Evolutionary conservation across 1,140 invertebrate genomes (phyloP).

Genomic region (Mycetomoellerius zeteki): DNA sequence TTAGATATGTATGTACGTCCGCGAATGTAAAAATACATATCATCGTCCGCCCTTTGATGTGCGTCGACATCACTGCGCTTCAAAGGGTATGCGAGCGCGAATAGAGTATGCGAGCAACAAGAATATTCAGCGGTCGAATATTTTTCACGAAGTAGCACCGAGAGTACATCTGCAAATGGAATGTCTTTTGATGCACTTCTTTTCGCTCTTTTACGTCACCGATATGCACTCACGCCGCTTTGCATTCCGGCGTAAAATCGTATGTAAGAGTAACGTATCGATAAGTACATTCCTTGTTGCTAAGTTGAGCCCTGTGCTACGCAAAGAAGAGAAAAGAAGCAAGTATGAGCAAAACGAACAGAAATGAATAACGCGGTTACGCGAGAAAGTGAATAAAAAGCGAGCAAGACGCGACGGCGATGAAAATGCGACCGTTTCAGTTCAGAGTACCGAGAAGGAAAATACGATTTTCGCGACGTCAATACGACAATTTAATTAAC

Average conservation of each 20-base stretch:
- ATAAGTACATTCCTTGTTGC: neutral
- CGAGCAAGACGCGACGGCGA: neutral
- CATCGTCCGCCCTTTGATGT: constrained; percentile 18
- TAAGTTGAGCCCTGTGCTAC: neutral
- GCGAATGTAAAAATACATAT: constrained; percentile 9
- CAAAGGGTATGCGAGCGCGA: constrained; percentile 13
- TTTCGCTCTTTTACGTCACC: constrained; percentile 24
- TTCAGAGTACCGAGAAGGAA: neutral
- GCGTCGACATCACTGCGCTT: neutral
- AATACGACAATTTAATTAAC: constrained; percentile 28
- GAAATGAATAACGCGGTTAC: constrained; percentile 15
- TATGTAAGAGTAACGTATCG: constrained; percentile 39
- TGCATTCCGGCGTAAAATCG: neutral
- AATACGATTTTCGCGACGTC: neutral
- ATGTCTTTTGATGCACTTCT: constrained; percentile 41
- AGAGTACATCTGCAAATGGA: constrained; percentile 39
- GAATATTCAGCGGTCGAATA: constrained; percentile 20
- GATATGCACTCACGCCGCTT: constrained; percentile 10
- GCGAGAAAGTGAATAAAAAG: constrained; percentile 25
- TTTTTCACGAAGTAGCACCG: constrained; percentile 24
- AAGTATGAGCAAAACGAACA: neutral
- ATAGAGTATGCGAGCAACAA: neutral
- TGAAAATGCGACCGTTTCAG: neutral
- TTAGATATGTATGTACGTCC: constrained; percentile 6
- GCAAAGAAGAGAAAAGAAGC: neutral